phyloP scores from a whole-genome alignment of 64 coral and sea anemone species.

The Actinia equina region DNA sequence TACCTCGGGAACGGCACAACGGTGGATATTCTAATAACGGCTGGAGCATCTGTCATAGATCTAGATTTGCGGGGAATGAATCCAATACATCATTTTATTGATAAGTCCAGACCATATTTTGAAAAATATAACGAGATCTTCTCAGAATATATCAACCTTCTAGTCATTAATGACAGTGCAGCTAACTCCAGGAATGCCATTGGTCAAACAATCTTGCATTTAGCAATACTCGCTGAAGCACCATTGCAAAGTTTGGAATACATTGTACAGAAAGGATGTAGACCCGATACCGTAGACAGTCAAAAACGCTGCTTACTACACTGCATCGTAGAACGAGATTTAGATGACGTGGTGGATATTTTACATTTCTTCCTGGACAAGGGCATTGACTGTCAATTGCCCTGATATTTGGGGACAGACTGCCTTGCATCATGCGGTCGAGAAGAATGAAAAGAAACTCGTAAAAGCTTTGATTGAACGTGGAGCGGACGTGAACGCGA shows the following conservation, averaged over 20 bases:
- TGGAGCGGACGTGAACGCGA: conserved; percentile 36
- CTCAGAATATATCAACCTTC: conserved; percentile 8
- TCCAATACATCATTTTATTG: conserved; percentile 36
- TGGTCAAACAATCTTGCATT: conserved; percentile 51
- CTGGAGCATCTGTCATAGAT: conserved; percentile 27
- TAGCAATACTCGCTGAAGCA: conserved; percentile 10
- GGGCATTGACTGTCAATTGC: conserved; percentile 35
- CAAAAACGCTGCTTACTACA: conserved; percentile 19
- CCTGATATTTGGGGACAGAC: conserved; percentile 40
- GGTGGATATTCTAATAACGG: conserved; percentile 27
- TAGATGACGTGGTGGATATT: conserved; percentile 8
- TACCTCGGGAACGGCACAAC: background rate
- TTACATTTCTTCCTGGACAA: conserved; percentile 25
- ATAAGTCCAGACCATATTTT: background rate
- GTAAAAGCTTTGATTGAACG: conserved; percentile 27
- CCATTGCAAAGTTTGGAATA: conserved; percentile 25
- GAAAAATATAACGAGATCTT: conserved; percentile 8
- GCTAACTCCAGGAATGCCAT: conserved; percentile 28
- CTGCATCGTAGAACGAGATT: conserved; percentile 14
- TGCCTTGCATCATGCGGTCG: conserved; percentile 31
- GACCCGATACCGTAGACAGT: background rate
- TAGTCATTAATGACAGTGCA: conserved; percentile 3
- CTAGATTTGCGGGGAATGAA: conserved; percentile 39
- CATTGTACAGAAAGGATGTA: background rate
- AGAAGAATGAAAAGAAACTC: conserved; percentile 32